Evolutionary conservation across 1,140 invertebrate species (phyloP), one percentile per base, ranked within the genome.

Genomic region (Ptiloglossa arizonensis): DNA sequence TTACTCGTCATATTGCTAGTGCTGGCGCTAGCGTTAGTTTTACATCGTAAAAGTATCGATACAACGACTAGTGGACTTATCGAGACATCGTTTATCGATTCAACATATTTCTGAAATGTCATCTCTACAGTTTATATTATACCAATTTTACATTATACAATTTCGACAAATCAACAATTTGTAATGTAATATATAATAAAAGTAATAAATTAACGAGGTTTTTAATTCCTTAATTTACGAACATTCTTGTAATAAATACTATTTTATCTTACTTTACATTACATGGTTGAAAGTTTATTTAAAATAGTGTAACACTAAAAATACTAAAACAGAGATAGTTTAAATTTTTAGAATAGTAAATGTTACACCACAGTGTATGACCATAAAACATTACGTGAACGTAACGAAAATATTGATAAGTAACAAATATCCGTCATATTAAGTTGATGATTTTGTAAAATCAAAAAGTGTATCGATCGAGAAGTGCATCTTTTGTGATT

Each of bases 11-110:
- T 59, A 79, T 27, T 46, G 27, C 17, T 41, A 3, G 35, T 17
- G 0, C 27, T 60, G 60, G 56, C 32, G 67, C 68, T 63, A 56
- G 6, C n/a, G n/a, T n/a, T n/a, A n/a, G 29, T 75, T 68, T 32
- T 4, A 38, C 27, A 41, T 64, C 46, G 48, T 32, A 54, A 41
- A 64, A 3, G 9, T 54, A 64, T 64, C 71, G 71, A 73, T 50
- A 48, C 11, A 38, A n/a, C n/a, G 27, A 71, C 15, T 6, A 24
- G 6, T 1, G 6, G 56, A 41, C 4, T 17, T 38, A 56, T 74
- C 72, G 72, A 74, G n/a, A 66, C 6, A 68, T 75, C 64, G 64
- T 35, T 67, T 54, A 73, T 73, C 60, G 60, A 73, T 52, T 9
- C 41, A 13, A 32, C n/a, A 13, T 5, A 38, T 1, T 67, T 75